phyloP scores from a whole-genome alignment of 2,113 vertebrate genomes.

The Picathartes gymnocephalus region DNA sequence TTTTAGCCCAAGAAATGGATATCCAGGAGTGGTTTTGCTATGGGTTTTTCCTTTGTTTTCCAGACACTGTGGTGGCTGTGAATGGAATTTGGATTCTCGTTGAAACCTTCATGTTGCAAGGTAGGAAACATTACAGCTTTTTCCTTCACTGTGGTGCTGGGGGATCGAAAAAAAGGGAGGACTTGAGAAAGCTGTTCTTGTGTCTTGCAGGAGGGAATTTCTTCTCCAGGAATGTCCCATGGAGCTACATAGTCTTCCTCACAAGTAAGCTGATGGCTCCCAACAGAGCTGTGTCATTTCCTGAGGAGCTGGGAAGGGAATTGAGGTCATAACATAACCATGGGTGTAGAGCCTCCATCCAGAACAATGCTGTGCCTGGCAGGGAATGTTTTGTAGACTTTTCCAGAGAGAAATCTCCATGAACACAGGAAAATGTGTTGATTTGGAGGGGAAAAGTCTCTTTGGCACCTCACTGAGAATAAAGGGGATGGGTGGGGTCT shows the following conservation, averaged over 20 bases:
- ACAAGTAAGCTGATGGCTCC: constrained; percentile 81
- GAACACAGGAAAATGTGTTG: not conserved
- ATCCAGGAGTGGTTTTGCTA: not conserved
- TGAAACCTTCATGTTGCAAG: constrained; percentile 89
- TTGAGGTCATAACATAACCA: not conserved
- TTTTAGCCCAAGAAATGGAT: not conserved
- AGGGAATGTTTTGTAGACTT: not conserved
- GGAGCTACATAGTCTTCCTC: constrained; percentile 94
- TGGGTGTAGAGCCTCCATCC: not conserved
- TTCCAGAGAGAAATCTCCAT: not conserved
- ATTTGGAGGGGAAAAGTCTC: not conserved
- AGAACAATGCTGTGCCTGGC: not conserved
- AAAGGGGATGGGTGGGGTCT: not conserved
- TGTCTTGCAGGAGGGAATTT: constrained; percentile 82
- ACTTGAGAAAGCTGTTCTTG: not conserved
- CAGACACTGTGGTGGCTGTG: constrained; percentile 91
- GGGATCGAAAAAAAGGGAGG: not conserved
- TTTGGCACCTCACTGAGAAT: not conserved
- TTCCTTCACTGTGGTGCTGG: not conserved
- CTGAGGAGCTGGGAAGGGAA: not conserved
- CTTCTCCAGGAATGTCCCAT: constrained; percentile 85
- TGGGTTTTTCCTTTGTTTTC: constrained; percentile 1
- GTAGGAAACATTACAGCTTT: constrained; percentile 66
- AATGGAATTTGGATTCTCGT: constrained; percentile 98
- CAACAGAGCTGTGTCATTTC: not conserved